Evolutionary conservation across 1,140 invertebrate species (phyloP), one percentile per base, ranked within the genome.

Genomic region (Lutraria rhynchaena): DNA sequence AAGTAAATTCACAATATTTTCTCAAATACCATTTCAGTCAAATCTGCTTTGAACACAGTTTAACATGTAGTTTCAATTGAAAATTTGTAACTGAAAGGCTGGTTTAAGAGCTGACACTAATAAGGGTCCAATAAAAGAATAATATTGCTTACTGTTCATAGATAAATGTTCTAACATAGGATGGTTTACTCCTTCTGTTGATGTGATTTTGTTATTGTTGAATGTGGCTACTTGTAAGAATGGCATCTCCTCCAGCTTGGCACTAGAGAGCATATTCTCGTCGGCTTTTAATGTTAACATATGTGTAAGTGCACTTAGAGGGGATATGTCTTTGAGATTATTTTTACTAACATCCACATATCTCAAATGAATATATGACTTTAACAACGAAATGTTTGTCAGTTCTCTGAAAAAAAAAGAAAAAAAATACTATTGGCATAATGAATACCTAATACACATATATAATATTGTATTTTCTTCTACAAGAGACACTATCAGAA

Each of bases 331-430:
- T 83, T 87, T 89, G 4, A 92, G 60, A 55, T 87, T 88, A 80
- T 92, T 92, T 80, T 91, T 91, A 53, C 87, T 89, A 7, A 92
- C 55, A 78, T 92, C 92, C 41, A 92, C 73, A 76, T 91, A 92
- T 49, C 92, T 87, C 9, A 92, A 82, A 70, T 92, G 91, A 84
- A 92, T 92, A 73, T 88, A 92, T 29, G 84, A 81, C 53, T 89
- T 87, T 29, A 92, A 67, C 9, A 91, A 85, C n/a, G 69, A 70
- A 27, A 92, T 90, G 78, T 92, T 87, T 65, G 92, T 92, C 5
- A 92, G 67, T 51, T 87, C 87, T 70, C 92, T 92, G 87, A 55
- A 86, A 87, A 75, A 83, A 77, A 70, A 83, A 80, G 57, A 74
- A 71, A n/a, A n/a, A n/a, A n/a, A n/a, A n/a, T n/a, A n/a, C n/a